A percentile compares a stretch with the other conserved stretches of the same genome.
Evolutionary conservation across 2,888 invertebrate genomes (phyloP).

Genomic region (Thereva unica): DNA sequence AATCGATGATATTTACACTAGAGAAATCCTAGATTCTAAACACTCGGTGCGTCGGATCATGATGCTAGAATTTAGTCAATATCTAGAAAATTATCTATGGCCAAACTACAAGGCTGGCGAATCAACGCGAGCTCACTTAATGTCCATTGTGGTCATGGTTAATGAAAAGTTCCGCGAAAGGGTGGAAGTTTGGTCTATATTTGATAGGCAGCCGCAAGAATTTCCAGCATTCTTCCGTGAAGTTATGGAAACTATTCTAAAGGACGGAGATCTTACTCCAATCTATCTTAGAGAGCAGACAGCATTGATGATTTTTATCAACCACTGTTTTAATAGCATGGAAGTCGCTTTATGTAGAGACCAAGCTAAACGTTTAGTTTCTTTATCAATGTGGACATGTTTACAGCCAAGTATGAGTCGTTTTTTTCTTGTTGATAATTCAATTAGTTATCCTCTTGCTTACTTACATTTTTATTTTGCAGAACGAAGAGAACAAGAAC

Average conservation of each 20-base stretch:
- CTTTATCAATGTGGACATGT: conserved; percentile 91
- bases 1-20: conserved; percentile 85
- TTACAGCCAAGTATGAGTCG: conserved; percentile 74
- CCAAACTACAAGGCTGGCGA: conserved; percentile 82
- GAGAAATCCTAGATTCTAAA: conserved; percentile 83
- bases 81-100: conserved; percentile 96
- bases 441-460: no score
- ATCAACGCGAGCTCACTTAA: conserved; percentile 83
- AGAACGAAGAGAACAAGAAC: conserved; percentile 84
- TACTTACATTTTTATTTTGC: no score
- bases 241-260: conserved; percentile 74
- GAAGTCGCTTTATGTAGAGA: conserved; percentile 92
- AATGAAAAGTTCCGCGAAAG: conserved; percentile 98
- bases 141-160: conserved; percentile 97
- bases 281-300: conserved; percentile 75
- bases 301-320: conserved; percentile 85
- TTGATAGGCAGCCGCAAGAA: conserved; percentile 74
- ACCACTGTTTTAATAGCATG: conserved; percentile 97
- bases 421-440: no score
- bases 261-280: conserved; percentile 55
- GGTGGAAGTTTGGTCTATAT: conserved; percentile 94
- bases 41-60: conserved; percentile 87
- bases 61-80: conserved; percentile 97
- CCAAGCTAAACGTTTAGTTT: conserved; percentile 88
- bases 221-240: conserved; percentile 83